These are phyloP conservation scores for Petrocephalus microphthalmus DNA, from an alignment of 2,113 vertebrate genomes.

Conservation along the genomic window DNA sequence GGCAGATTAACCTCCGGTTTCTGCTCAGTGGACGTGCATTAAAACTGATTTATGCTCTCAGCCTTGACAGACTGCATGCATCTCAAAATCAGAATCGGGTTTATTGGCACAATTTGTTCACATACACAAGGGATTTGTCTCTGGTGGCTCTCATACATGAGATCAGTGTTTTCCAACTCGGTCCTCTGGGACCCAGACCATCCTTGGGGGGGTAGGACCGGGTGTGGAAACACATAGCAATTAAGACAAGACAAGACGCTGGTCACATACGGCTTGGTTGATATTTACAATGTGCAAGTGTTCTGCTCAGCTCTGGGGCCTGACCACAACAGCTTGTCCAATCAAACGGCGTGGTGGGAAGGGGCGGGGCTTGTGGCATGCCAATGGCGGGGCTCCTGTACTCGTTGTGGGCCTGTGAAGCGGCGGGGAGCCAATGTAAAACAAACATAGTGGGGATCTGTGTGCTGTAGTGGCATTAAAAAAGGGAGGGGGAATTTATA, in stretches of 20 bases:
- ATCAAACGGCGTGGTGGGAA: background rate
- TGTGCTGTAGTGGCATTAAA: constrained; percentile 11
- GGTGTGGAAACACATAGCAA: background rate
- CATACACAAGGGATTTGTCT: background rate
- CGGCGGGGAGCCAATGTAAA: constrained; percentile 25
- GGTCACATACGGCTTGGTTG: background rate
- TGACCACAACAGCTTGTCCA: background rate
- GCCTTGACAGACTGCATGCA: background rate
- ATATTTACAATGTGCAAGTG: background rate
- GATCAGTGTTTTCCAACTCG: background rate
- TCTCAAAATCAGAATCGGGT: background rate
- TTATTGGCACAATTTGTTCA: background rate
- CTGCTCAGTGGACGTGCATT: background rate
- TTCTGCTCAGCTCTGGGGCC: background rate
- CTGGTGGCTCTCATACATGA: background rate
- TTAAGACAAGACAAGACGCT: background rate
- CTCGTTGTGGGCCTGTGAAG: background rate
- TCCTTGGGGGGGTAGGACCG: background rate
- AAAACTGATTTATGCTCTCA: background rate
- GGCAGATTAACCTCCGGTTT: background rate
- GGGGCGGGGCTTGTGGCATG: background rate
- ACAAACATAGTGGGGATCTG: constrained; percentile 30
- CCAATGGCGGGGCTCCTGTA: background rate
- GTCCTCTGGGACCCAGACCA: background rate
- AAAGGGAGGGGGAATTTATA: constrained; percentile 24